Evolutionary conservation across 30 jellyfish, hydroid and myxozoan genomes (phyloP).

Genomic region (Sanderia malayensis): DNA sequence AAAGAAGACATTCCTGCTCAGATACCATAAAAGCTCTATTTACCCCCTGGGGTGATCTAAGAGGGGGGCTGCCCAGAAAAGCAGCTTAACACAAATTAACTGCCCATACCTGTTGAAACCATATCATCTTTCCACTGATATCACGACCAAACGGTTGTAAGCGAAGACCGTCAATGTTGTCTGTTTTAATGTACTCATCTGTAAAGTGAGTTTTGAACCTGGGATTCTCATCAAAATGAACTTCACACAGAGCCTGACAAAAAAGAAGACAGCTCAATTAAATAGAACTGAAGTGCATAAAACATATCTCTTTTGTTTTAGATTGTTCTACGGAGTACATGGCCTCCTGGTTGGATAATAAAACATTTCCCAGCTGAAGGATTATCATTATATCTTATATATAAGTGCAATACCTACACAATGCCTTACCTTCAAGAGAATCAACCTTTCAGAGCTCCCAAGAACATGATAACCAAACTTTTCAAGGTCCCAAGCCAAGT

Average conservation of each 20-base stretch:
- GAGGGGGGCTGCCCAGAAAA: too few species aligned
- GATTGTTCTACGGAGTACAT: too few species aligned
- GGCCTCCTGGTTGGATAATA: too few species aligned
- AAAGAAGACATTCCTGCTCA: too few species aligned
- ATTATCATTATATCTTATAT: too few species aligned
- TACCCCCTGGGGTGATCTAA: too few species aligned
- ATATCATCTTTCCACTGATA: slow-evolving; percentile 68
- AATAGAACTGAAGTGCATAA: not conserved
- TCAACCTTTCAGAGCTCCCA: slow-evolving; percentile 72
- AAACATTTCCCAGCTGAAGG: too few species aligned
- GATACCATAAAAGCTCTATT: too few species aligned
- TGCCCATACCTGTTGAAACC: slow-evolving; percentile 99
- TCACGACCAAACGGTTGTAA: slow-evolving; percentile 81
- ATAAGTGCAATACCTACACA: too few species aligned
- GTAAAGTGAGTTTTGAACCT: slow-evolving; percentile 60
- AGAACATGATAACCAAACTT: slow-evolving; percentile 93
- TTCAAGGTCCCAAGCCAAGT: slow-evolving; percentile 91
- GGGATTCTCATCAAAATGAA: slow-evolving; percentile 94
- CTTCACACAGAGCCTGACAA: slow-evolving; percentile 80
- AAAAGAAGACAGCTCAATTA: not conserved
- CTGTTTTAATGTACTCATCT: slow-evolving; percentile 78
- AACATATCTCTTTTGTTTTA: not conserved
- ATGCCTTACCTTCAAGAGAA: slow-evolving; percentile 78
- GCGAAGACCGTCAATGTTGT: slow-evolving; percentile 63
- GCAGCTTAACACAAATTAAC: too few species aligned